phyloP scores from a whole-genome alignment of 1,140 invertebrate species.

The Matsumurasca onukii region DNA sequence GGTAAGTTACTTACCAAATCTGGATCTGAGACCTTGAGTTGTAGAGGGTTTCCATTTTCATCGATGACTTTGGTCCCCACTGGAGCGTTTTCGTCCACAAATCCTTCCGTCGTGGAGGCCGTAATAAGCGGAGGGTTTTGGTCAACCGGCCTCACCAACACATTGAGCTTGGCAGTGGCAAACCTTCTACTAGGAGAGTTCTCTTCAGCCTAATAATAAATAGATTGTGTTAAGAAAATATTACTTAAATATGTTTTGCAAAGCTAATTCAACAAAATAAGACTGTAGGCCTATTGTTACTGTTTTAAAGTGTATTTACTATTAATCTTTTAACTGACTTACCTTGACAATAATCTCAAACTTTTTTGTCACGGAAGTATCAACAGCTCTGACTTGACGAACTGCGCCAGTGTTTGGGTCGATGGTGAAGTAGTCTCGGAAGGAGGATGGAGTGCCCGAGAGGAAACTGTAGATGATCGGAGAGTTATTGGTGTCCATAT shows the following conservation, averaged over 20 bases:
- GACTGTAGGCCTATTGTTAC: too few species aligned
- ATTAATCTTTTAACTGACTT: slow-evolving; percentile 30
- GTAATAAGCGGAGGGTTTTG: slow-evolving; percentile 77
- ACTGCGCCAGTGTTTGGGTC: slow-evolving; percentile 76
- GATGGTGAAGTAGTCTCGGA: slow-evolving; percentile 80
- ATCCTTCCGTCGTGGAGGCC: slow-evolving; percentile 70
- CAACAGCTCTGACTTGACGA: slow-evolving; percentile 75
- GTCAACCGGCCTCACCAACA: slow-evolving; percentile 81
- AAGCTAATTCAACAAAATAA: too few species aligned
- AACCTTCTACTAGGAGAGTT: slow-evolving; percentile 71
- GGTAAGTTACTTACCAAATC: slow-evolving; percentile 70
- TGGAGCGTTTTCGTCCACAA: slow-evolving; percentile 81
- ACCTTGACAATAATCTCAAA: slow-evolving; percentile 75
- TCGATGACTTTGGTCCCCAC: slow-evolving; percentile 79
- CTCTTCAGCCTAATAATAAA: slow-evolving; percentile 69
- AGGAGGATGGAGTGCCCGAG: slow-evolving; percentile 71
- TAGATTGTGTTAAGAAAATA: not conserved
- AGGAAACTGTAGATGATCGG: slow-evolving; percentile 79
- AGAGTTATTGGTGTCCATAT: slow-evolving; percentile 83
- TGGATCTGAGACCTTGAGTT: slow-evolving; percentile 72
- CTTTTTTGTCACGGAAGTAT: slow-evolving; percentile 68
- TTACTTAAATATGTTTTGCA: too few species aligned
- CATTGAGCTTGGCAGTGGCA: slow-evolving; percentile 76
- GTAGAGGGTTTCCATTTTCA: slow-evolving; percentile 62
- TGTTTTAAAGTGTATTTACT: not conserved